phyloP scores from a whole-genome alignment of 1,140 invertebrate genomes.

The Drosophila nikananu region DNA sequence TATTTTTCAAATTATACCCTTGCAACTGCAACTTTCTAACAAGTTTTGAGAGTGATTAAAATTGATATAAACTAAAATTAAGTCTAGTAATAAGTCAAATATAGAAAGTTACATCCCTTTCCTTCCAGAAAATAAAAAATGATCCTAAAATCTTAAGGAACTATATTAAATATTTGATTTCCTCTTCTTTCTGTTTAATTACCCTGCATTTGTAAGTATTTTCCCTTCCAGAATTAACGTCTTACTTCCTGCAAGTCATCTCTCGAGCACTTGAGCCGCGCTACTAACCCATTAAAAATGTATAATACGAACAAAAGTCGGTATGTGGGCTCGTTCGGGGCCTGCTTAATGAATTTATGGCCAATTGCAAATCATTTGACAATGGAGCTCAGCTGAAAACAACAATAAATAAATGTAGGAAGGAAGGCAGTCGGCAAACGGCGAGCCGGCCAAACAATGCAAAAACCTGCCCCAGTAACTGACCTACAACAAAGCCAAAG shows the following conservation, averaged over 20 bases:
- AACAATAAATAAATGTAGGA: constrained; percentile 28
- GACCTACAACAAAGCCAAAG: constrained; percentile 68
- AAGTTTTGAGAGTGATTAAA: neutral
- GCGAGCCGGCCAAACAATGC: constrained; percentile 27
- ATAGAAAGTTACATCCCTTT: neutral
- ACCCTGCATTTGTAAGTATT: neutral
- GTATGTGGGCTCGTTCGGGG: constrained; percentile 31
- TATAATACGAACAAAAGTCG: constrained; percentile 33
- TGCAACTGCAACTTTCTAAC: too few species aligned
- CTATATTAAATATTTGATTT: neutral
- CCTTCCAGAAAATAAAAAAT: neutral
- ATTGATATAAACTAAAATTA: too few species aligned
- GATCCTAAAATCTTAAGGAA: neutral
- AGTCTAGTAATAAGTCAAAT: too few species aligned
- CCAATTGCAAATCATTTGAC: constrained; percentile 75
- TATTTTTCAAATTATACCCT: neutral
- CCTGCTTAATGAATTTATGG: constrained; percentile 57
- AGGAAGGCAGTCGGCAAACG: constrained; percentile 12
- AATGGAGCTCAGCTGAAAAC: constrained; percentile 42
- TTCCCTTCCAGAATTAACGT: constrained; percentile 5
- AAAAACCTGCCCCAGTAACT: constrained; percentile 70
- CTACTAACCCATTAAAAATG: constrained; percentile 54
- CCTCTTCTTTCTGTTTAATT: neutral
- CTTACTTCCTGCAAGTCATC: constrained; percentile 36
- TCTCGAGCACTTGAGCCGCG: constrained; percentile 11